Conservation (phyloP, 2,888 invertebrate species). For the Chaitophorus viminalis region DNA sequence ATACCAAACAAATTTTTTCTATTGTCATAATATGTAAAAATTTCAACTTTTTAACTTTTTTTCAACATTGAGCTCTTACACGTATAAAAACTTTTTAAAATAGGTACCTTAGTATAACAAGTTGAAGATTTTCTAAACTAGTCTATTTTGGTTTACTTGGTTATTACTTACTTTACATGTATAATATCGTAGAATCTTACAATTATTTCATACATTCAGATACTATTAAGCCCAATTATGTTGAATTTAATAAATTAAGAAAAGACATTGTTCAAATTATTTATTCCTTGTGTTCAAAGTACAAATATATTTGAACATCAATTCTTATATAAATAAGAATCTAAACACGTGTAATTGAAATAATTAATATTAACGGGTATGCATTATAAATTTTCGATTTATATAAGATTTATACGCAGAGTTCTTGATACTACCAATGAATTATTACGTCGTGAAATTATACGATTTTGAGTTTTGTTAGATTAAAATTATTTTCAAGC, state of each 20-base stretch:
- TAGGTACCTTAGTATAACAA: no score
- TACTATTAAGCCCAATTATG: background rate
- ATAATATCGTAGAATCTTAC: no score
- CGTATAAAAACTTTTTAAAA: no score
- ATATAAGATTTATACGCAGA: background rate
- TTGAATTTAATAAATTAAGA: background rate
- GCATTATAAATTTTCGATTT: background rate
- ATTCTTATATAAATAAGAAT: conserved; percentile 1
- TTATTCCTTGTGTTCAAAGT: background rate
- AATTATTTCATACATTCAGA: background rate
- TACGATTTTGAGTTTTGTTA: background rate
- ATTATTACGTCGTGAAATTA: background rate
- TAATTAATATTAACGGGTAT: background rate
- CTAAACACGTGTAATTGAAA: background rate
- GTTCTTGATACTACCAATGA: background rate
- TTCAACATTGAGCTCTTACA: no score
- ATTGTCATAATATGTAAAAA: no score
- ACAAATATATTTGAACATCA: background rate
- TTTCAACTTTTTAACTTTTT: no score
- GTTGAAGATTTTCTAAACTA: no score
- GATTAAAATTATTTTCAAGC: background rate
- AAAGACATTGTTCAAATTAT: background rate
- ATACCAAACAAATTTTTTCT: no score
- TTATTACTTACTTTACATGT: no score
- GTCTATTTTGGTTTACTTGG: no score